A percentile compares a stretch with the other conserved stretches of the same genome.
Conservation (phyloP, 2,113 vertebrate species). For the Bambusicola thoracicus region DNA sequence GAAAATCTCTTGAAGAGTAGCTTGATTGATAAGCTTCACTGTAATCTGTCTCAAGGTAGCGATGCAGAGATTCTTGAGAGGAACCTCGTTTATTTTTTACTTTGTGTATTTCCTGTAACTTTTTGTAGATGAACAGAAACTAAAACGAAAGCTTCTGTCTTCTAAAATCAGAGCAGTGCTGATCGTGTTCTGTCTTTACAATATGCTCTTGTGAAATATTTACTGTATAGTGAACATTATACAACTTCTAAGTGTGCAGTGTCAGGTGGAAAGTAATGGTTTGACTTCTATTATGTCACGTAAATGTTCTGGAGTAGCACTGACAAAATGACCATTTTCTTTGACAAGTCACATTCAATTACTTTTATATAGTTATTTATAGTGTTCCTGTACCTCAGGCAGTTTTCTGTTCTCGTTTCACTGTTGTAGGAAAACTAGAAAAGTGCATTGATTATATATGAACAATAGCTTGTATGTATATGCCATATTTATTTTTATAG, state of each 20-base stretch:
- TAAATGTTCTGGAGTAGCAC: not conserved
- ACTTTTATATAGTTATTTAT: not conserved
- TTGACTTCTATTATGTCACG: not conserved
- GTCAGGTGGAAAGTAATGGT: not conserved
- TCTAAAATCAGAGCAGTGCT: not conserved
- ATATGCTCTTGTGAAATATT: not conserved
- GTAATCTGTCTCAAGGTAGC: not conserved
- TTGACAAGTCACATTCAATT: conserved; percentile 11
- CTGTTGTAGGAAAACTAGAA: not conserved
- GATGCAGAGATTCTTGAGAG: not conserved
- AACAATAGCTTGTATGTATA: not conserved
- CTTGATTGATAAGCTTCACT: not conserved
- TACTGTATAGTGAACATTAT: not conserved
- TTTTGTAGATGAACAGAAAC: not conserved
- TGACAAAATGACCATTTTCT: conserved; percentile 9
- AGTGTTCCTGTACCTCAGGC: not conserved
- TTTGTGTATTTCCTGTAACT: not conserved
- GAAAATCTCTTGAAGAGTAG: not conserved
- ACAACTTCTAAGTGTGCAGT: not conserved
- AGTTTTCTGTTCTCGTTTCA: not conserved
- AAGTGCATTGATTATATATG: not conserved
- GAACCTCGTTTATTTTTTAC: not conserved
- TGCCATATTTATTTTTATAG: conserved; percentile 16
- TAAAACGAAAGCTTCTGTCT: not conserved
- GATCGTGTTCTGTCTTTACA: not conserved